Evolutionary conservation across 2,888 invertebrate genomes (phyloP), one percentile per base, ranked within the genome.

Genomic region (Metacarcinus magister): DNA sequence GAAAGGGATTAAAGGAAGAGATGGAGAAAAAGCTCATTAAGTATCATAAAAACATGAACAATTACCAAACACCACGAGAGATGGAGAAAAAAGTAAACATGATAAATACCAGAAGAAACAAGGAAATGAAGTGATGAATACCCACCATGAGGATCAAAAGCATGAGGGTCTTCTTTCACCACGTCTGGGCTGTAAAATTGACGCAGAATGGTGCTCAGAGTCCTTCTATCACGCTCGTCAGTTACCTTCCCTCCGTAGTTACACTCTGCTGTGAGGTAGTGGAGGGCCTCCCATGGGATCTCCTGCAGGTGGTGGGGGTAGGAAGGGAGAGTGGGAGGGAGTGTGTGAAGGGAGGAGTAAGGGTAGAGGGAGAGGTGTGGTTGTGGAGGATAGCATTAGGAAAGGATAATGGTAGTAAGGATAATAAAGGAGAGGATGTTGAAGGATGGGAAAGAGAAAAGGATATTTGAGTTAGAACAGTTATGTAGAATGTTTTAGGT

Each of bases 201-300:
- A 95, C 97, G 97, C 46, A 98, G 97, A 94, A 98, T 97, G 94
- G 98, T 98, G 95, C 97, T 97, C n/a, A 98, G 97, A 0, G 98
- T 98, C 28, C 98, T 97, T 48, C 98, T 97, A 97, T 98, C 98
- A 97, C 98, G 97, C 97, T 98, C 98, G 97, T 98, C 98, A 0
- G 98, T 98, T 13, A 98, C 98, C 97, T 98, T 97, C 4, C 98
- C 98, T 39, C 98, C 98, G 96, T 98, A 98, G 97, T 98, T 98
- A 97, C 98, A 98, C 97, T 98, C 98, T 5, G 98, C 98, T 28
- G 98, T 98, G 97, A 98, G 97, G 97, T 98, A 98, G 75, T 97
- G 97, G 87, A 98, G 97, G 3, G 98, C 98, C 92, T 97, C 97
- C 97, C 97, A 98, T 96, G 97, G 97, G 75, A 96, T 96, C 93